Percentiles rank a stretch among this genome's conserved stretches.
Evolutionary conservation across 2,113 vertebrate species (phyloP).

Genomic region (Tympanuchus pallidicinctus): DNA sequence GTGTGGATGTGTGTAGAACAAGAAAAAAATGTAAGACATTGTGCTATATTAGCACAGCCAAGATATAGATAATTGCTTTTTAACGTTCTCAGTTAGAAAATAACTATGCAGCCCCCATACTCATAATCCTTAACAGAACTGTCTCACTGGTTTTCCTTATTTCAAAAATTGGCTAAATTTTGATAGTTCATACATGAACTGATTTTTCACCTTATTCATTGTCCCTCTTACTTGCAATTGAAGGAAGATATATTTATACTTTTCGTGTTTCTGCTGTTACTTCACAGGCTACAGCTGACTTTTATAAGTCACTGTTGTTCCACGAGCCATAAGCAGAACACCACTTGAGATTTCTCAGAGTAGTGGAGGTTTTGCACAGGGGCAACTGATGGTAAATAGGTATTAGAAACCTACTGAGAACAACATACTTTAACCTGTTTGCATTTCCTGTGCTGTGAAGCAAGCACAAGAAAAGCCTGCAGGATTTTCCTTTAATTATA

Average conservation of each 20-base stretch:
- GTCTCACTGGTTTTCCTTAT: neutral
- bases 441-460: neutral
- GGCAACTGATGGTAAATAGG: neutral
- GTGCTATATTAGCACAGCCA: neutral
- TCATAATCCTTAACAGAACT: neutral
- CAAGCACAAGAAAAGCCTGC: neutral
- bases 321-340: neutral
- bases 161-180: neutral
- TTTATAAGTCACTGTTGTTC: neutral
- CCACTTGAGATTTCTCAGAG: neutral
- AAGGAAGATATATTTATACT: fast-evolving
- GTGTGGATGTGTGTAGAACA: neutral
- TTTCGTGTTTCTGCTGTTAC: neutral
- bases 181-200: neutral
- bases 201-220: neutral
- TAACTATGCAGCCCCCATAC: neutral
- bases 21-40: neutral
- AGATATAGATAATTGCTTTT: neutral
- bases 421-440: neutral
- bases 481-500: neutral
- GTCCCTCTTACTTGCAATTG: neutral
- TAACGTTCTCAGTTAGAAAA: neutral
- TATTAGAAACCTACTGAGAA: neutral
- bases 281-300: neutral
- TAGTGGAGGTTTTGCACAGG: neutral